These are phyloP conservation scores for Sebastes wilsoni DNA, from an alignment of 2,797 vertebrate species.

Conservation along the genomic window DNA sequence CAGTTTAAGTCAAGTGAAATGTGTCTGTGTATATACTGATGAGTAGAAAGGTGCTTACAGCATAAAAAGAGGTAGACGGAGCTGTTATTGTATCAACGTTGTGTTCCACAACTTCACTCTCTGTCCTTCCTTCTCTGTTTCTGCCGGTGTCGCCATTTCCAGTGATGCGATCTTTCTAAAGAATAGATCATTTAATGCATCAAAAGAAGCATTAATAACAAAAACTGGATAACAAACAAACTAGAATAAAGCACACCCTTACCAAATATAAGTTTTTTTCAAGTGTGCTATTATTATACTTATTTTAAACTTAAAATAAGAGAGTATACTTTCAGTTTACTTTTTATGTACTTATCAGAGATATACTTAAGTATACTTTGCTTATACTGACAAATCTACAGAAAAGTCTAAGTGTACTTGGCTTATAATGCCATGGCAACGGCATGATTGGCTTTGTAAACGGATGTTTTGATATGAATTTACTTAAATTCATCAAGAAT, in stretches of 20 bases:
- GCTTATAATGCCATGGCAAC: no score
- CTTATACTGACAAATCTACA: no score
- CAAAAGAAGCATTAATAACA: not conserved
- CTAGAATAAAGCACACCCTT: not conserved
- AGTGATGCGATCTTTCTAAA: conserved; percentile 12
- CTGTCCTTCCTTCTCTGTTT: conserved; percentile 9
- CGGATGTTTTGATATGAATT: no score
- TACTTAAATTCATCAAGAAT: no score
- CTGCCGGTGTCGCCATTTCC: not conserved
- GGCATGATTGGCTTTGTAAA: no score
- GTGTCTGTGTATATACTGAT: not conserved
- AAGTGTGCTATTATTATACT: no score
- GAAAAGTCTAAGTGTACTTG: no score
- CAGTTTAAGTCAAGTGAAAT: not conserved
- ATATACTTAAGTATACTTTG: no score
- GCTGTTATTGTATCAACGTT: not conserved
- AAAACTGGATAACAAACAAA: not conserved
- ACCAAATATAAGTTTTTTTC: no score
- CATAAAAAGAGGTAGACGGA: conserved; percentile 73
- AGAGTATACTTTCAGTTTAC: no score
- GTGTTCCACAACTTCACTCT: not conserved
- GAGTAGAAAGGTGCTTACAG: conserved; percentile 63
- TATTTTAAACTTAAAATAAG: no score
- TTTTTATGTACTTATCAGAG: no score
- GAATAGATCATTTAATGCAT: not conserved